phyloP scores from a whole-genome alignment of 2,113 vertebrate genomes.

The Neodon shergylaensis region DNA sequence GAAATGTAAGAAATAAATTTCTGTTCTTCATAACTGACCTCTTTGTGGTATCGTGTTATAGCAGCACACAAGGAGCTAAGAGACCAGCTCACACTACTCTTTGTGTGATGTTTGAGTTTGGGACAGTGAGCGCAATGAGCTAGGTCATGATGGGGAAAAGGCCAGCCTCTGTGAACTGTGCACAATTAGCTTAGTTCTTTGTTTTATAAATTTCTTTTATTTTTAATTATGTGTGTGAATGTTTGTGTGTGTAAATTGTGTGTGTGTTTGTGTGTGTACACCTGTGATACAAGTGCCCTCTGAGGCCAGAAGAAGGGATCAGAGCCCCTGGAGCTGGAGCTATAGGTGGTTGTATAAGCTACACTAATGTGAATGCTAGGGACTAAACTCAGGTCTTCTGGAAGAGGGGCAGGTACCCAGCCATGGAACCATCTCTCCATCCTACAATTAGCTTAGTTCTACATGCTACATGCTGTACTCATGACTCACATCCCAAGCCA shows the following conservation, averaged over 20 bases:
- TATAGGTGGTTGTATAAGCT: background rate
- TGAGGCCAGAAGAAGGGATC: background rate
- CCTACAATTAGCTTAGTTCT: background rate
- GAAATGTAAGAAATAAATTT: background rate
- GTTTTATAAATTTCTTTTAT: background rate
- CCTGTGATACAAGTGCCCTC: background rate
- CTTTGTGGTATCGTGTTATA: background rate
- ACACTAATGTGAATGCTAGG: background rate
- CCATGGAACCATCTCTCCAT: background rate
- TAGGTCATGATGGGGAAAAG: background rate
- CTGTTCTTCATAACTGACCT: background rate
- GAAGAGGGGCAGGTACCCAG: background rate
- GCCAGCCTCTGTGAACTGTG: background rate
- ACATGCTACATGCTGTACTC: background rate
- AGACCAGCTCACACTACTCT: background rate
- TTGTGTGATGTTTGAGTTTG: fast-evolving
- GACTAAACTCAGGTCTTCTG: background rate
- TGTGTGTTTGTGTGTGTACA: background rate
- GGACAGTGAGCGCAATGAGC: background rate
- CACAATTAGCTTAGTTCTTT: too few species aligned
- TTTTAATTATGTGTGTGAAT: background rate
- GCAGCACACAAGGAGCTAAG: background rate
- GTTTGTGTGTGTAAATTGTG: background rate
- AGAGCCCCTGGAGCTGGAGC: background rate
- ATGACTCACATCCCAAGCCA: background rate